phyloP scores from a whole-genome alignment of 2,797 vertebrate species.

The Eulemur albifrons region DNA sequence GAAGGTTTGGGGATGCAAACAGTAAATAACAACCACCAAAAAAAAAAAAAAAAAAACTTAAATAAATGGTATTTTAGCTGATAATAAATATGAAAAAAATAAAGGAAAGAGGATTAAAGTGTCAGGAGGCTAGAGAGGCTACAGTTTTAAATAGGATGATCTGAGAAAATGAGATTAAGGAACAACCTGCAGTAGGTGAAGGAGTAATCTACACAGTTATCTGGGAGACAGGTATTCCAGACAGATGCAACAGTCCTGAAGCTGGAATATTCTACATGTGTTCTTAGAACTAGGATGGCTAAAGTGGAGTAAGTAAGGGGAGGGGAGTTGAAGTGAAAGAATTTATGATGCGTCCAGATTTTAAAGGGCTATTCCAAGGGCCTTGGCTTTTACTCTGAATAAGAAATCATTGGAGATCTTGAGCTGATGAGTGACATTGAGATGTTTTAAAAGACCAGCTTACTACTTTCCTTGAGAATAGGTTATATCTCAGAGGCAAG shows the following conservation, averaged over 20 bases:
- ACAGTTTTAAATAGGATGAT: slow-evolving; percentile 4
- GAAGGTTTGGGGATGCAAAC: neutral
- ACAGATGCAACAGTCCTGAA: neutral
- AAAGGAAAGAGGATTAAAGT: neutral
- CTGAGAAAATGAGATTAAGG: neutral
- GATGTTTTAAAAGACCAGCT: neutral
- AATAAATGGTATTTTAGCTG: neutral
- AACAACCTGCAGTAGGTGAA: neutral
- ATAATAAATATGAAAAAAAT: slow-evolving; percentile 9
- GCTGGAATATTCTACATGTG: neutral
- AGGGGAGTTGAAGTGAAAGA: neutral
- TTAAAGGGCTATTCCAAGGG: neutral
- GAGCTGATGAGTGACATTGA: slow-evolving; percentile 17
- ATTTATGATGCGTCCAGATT: neutral
- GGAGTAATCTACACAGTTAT: neutral
- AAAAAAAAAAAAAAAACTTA: neutral
- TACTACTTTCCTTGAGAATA: neutral
- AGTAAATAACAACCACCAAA: neutral
- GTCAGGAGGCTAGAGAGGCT: neutral
- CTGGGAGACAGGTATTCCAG: neutral
- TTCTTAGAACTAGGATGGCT: neutral
- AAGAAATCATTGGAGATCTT: neutral
- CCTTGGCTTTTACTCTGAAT: neutral
- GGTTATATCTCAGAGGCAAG: neutral
- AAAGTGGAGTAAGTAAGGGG: neutral